These are phyloP conservation scores for Leptestheria dahalacensis DNA, from an alignment of 1,140 invertebrate species.

Conservation along the genomic window DNA sequence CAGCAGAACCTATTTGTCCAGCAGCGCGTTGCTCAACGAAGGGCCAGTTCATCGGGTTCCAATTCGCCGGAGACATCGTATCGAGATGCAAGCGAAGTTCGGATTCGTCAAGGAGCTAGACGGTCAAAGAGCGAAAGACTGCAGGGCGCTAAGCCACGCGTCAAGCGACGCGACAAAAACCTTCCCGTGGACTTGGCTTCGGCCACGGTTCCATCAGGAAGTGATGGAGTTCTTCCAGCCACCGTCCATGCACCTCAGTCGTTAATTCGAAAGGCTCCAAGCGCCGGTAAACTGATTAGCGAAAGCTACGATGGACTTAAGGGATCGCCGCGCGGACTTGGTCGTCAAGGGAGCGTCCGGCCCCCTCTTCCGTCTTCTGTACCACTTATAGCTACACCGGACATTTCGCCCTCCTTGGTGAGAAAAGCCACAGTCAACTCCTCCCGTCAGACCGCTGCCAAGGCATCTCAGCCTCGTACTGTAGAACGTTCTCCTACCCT, in stretches of 20 bases:
- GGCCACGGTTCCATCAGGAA: slow-evolving; percentile 27
- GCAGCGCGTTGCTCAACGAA: not conserved
- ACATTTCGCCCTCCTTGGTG: slow-evolving; percentile 18
- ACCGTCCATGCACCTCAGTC: slow-evolving; percentile 22
- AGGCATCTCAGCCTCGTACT: not conserved
- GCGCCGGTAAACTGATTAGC: slow-evolving; percentile 20
- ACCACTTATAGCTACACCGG: slow-evolving; percentile 21
- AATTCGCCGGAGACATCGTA: slow-evolving; percentile 2
- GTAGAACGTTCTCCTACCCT: not conserved
- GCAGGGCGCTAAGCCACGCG: slow-evolving; percentile 5
- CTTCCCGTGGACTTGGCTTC: not conserved
- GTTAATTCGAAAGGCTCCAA: slow-evolving; percentile 22
- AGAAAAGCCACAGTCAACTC: slow-evolving; percentile 16
- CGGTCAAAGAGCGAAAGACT: slow-evolving; percentile 13
- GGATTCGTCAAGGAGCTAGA: slow-evolving; percentile 5
- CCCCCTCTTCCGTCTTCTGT: slow-evolving; percentile 16
- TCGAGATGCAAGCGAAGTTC: slow-evolving; percentile 24
- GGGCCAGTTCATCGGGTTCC: slow-evolving; percentile 5
- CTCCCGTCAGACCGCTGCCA: not conserved
- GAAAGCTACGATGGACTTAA: slow-evolving; percentile 8
- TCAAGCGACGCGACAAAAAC: slow-evolving; percentile 8
- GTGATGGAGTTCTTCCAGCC: slow-evolving; percentile 17
- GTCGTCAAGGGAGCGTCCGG: slow-evolving; percentile 13
- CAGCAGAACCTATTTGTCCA: not conserved
- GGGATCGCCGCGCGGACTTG: slow-evolving; percentile 3